Percentiles rank a stretch among this genome's conserved stretches.
Evolutionary conservation across 1,140 invertebrate species (phyloP).

Genomic region (Lucilia cuprina): DNA sequence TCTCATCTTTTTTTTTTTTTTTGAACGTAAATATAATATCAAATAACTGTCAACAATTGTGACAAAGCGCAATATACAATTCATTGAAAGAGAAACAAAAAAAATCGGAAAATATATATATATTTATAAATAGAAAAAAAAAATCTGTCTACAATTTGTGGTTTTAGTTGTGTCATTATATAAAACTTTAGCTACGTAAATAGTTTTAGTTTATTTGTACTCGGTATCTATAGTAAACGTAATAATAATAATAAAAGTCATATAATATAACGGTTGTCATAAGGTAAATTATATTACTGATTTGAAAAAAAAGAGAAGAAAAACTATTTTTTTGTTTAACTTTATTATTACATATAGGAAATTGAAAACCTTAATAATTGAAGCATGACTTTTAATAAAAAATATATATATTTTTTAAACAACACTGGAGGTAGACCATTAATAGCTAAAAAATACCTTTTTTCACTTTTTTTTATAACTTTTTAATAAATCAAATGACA

Average conservation of each 20-base stretch:
- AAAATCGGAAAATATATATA: not conserved
- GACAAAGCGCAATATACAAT: constrained; percentile 5
- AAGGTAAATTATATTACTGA: constrained; percentile 12
- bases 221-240: not conserved
- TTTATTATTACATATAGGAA: not conserved
- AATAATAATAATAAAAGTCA: not conserved
- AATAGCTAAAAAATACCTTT: not conserved
- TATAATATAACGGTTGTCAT: constrained; percentile 18
- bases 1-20: not conserved
- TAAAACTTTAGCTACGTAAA: not conserved
- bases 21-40: not conserved
- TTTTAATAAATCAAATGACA: constrained; percentile 3
- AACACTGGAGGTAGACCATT: not conserved
- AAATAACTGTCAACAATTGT: constrained; percentile 26
- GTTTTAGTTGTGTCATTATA: constrained; percentile 3
- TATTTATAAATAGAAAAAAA: not conserved
- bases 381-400: constrained; percentile 12
- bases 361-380: constrained; percentile 18
- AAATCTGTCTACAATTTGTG: constrained; percentile 2
- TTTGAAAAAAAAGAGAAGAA: not conserved
- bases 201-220: not conserved
- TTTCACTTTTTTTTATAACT: too few species aligned
- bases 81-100: not conserved
- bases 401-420: too few species aligned
- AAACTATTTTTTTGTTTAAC: not conserved